These are phyloP conservation scores for Aphelenchoides bicaudatus DNA, from an alignment of 2,888 invertebrate species.

Conservation along the genomic window DNA sequence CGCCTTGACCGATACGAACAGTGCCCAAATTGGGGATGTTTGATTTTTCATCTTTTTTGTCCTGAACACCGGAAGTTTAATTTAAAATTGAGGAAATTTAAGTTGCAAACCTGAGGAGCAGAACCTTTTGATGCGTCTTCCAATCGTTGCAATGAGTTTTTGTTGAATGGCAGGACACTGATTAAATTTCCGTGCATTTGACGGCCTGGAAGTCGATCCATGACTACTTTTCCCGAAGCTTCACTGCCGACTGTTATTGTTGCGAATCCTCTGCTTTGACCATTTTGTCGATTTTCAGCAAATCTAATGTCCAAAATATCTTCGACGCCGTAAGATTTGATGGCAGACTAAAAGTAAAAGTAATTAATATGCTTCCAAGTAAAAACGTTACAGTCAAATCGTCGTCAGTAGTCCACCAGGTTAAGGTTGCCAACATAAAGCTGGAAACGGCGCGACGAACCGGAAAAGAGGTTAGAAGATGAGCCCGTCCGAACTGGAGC, in stretches of 20 bases:
- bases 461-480: neutral
- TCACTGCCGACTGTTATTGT: constrained; percentile 90
- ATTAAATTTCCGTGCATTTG: constrained; percentile 92
- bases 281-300: constrained; percentile 92
- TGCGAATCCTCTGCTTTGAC: constrained; percentile 71
- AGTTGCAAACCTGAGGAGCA: neutral
- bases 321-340: constrained; percentile 79
- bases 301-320: constrained; percentile 98
- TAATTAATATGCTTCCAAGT: neutral
- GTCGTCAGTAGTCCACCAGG: constrained; percentile 70
- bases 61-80: constrained; percentile 16
- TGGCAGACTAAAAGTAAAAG: constrained; percentile 66
- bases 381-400: constrained; percentile 40
- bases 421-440: constrained; percentile 95
- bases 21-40: constrained; percentile 49
- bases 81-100: constrained; percentile 15
- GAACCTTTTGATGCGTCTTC: constrained; percentile 46
- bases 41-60: constrained; percentile 32
- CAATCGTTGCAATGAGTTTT: constrained; percentile 70
- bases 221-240: constrained; percentile 71
- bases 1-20: constrained; percentile 42
- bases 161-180: constrained; percentile 88
- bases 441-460: constrained; percentile 65
- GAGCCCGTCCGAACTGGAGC: constrained; percentile 8
- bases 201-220: constrained; percentile 84